Conservation (phyloP, 1,140 invertebrate genomes). For the Carcinoscorpius rotundicauda region DNA sequence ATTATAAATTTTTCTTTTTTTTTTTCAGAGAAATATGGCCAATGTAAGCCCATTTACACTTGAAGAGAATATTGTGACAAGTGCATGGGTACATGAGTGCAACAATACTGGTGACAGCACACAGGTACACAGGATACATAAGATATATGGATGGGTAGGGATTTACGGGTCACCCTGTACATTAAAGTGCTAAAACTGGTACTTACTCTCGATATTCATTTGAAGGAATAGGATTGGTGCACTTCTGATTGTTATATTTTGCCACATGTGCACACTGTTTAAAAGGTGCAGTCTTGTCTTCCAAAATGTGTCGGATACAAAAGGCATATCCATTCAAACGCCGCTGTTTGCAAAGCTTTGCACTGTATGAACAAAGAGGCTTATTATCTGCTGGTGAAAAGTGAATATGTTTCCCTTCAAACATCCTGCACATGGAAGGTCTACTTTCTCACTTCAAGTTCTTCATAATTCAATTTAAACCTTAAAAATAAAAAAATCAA, state of each 20-base stretch:
- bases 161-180: too few relatives aligned
- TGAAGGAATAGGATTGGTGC: constrained; percentile 37
- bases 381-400: constrained; percentile 39
- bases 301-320: constrained; percentile 39
- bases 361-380: constrained; percentile 40
- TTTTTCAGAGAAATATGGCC: too few relatives aligned
- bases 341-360: constrained; percentile 39
- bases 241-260: constrained; percentile 36
- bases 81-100: too few relatives aligned
- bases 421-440: constrained; percentile 28
- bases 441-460: too few relatives aligned
- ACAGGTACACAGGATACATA: too few relatives aligned
- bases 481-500: too few relatives aligned
- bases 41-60: too few relatives aligned
- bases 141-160: too few relatives aligned
- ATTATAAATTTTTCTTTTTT: too few relatives aligned
- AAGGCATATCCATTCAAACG: constrained; percentile 41
- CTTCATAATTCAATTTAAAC: too few relatives aligned
- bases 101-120: too few relatives aligned
- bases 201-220: constrained; percentile 37
- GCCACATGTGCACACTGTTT: constrained; percentile 36
- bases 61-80: too few relatives aligned
- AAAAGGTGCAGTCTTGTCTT: constrained; percentile 35
- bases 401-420: constrained; percentile 42
- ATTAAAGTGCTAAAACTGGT: background rate